phyloP scores from a whole-genome alignment of 37 sponge, comb jelly and placozoan genomes.

The Dysidea cf. avara region DNA sequence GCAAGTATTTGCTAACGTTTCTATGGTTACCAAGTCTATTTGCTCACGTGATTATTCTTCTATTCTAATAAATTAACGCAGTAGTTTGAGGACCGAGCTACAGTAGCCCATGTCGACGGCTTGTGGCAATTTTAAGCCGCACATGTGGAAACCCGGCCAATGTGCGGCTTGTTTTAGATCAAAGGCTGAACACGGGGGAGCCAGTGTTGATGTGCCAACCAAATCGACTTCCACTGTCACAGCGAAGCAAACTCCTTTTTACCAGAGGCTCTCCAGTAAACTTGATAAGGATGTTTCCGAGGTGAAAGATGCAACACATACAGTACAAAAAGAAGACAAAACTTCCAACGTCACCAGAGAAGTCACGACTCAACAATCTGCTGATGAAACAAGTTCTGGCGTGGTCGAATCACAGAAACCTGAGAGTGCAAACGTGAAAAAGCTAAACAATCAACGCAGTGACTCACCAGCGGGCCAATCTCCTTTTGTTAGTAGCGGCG shows the following conservation, averaged over 20 bases:
- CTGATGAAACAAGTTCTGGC: not conserved
- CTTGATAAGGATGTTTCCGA: not conserved
- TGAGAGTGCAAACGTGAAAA: no score
- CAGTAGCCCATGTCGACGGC: not conserved
- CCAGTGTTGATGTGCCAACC: not conserved
- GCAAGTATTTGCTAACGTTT: not conserved
- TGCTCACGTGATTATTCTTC: not conserved
- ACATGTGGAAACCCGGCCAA: constrained; percentile 46
- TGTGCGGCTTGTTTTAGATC: constrained; percentile 41
- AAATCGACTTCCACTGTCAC: not conserved
- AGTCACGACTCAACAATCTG: not conserved
- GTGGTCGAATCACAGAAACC: no score
- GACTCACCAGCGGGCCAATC: no score
- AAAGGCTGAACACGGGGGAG: constrained; percentile 1
- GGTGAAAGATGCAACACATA: not conserved
- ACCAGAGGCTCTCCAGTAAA: not conserved
- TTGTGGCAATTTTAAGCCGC: constrained; percentile 34
- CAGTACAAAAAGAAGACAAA: not conserved
- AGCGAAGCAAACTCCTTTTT: not conserved
- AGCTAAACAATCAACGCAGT: no score
- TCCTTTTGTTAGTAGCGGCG: no score
- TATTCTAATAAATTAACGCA: not conserved
- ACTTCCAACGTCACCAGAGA: not conserved
- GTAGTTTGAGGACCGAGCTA: not conserved
- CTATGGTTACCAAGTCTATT: not conserved